A percentile compares a stretch with the other conserved stretches of the same genome.
These are phyloP conservation scores for Lipophrys pholis DNA, from an alignment of 2,113 vertebrate species.

Conservation along the genomic window DNA sequence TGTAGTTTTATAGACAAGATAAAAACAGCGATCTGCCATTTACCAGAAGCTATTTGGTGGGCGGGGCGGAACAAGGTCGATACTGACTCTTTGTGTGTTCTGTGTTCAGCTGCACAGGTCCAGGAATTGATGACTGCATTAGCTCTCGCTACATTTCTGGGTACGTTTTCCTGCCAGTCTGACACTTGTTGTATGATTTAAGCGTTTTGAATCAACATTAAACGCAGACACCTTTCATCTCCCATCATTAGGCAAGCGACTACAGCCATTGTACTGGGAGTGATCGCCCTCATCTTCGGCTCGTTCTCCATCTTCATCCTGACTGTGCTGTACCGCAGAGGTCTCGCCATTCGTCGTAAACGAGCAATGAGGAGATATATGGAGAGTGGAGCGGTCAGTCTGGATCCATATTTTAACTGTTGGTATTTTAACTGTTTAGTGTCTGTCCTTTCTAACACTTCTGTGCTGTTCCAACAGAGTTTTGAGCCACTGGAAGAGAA, in stretches of 20 bases:
- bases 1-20: no score
- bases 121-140: conserved; percentile 82
- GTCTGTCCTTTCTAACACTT: background rate
- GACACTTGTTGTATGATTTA: background rate
- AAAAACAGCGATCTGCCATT: no score
- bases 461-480: conserved; percentile 76
- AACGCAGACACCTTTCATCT: conserved; percentile 4
- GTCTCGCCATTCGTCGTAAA: conserved; percentile 91
- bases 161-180: conserved; percentile 46
- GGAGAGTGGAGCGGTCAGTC: conserved; percentile 88
- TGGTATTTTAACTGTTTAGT: background rate
- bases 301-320: conserved; percentile 84
- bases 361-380: conserved; percentile 94
- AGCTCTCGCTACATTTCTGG: conserved; percentile 56
- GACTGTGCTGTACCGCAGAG: conserved; percentile 88
- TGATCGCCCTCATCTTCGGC: conserved; percentile 81
- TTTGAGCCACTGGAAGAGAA: conserved; percentile 93
- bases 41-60: no score
- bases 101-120: conserved; percentile 85
- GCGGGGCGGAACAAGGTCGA: no score
- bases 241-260: conserved; percentile 79
- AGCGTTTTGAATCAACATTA: background rate
- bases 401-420: background rate
- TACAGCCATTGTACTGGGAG: conserved; percentile 85
- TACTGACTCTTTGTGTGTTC: conserved; percentile 6